These are phyloP conservation scores for Enchytraeus crypticus DNA, from an alignment of 2,888 invertebrate species.

Conservation along the genomic window DNA sequence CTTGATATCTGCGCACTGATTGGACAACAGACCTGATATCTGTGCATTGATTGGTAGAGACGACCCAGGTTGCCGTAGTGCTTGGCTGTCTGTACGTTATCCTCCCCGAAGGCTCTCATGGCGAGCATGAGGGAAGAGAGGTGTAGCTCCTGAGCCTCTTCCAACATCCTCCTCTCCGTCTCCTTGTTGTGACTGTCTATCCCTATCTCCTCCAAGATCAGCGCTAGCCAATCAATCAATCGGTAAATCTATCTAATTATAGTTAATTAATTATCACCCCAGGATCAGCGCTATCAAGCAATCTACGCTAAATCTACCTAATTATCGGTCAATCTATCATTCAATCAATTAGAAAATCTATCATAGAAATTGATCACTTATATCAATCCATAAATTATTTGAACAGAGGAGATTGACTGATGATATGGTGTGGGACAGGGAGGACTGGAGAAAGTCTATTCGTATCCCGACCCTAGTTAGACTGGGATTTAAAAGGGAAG, in stretches of 20 bases:
- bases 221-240: slow-evolving; percentile 53
- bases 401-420: no score
- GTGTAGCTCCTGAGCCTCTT: slow-evolving; percentile 75
- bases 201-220: slow-evolving; percentile 86
- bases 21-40: slow-evolving; percentile 69
- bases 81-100: slow-evolving; percentile 88
- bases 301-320: neutral
- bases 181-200: slow-evolving; percentile 60
- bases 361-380: no score
- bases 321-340: no score
- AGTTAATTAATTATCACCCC: neutral
- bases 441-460: no score
- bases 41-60: slow-evolving; percentile 84
- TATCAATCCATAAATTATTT: no score
- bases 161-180: slow-evolving; percentile 57
- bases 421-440: no score
- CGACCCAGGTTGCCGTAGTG: slow-evolving; percentile 90
- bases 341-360: no score
- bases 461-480: no score
- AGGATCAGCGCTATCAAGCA: no score
- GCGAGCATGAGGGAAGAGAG: slow-evolving; percentile 70
- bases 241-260: neutral
- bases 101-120: slow-evolving; percentile 76
- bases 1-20: no score
- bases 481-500: no score